These are phyloP conservation scores for Sarotherodon lohbergeri DNA, from an alignment of 2,113 vertebrate species.

Conservation along the genomic window DNA sequence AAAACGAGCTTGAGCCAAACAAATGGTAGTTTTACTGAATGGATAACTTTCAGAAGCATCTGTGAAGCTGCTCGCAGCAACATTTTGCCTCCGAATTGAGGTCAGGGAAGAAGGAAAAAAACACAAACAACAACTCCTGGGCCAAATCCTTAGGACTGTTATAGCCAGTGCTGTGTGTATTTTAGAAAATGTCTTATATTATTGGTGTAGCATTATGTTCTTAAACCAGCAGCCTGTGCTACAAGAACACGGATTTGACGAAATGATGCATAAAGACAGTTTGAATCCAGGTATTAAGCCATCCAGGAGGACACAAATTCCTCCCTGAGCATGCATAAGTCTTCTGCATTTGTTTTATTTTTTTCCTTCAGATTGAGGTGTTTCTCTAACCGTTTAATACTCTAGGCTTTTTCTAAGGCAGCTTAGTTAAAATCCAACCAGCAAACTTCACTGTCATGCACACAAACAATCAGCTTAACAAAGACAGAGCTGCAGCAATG, in stretches of 20 bases:
- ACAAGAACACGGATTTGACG: neutral
- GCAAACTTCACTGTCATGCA: constrained; percentile 15
- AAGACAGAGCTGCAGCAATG: neutral
- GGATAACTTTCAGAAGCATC: neutral
- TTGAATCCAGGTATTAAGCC: neutral
- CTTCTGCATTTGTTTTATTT: neutral
- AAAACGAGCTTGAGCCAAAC: constrained; percentile 18
- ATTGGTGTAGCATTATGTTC: neutral
- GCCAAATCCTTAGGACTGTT: neutral
- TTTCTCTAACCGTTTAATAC: constrained; percentile 2
- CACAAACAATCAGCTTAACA: constrained; percentile 35
- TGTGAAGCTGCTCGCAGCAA: neutral
- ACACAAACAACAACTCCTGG: neutral
- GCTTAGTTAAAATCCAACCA: constrained; percentile 35
- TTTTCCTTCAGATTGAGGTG: neutral
- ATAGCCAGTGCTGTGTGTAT: neutral
- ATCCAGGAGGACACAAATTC: neutral
- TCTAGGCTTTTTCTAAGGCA: neutral
- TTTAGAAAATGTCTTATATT: neutral
- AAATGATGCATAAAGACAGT: neutral
- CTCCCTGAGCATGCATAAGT: neutral
- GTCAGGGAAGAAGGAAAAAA: neutral
- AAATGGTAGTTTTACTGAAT: constrained; percentile 16
- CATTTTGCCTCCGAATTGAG: neutral
- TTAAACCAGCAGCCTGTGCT: neutral